Conservation (phyloP, 2,797 vertebrate genomes). For the Catamblyrhynchus diadema region DNA sequence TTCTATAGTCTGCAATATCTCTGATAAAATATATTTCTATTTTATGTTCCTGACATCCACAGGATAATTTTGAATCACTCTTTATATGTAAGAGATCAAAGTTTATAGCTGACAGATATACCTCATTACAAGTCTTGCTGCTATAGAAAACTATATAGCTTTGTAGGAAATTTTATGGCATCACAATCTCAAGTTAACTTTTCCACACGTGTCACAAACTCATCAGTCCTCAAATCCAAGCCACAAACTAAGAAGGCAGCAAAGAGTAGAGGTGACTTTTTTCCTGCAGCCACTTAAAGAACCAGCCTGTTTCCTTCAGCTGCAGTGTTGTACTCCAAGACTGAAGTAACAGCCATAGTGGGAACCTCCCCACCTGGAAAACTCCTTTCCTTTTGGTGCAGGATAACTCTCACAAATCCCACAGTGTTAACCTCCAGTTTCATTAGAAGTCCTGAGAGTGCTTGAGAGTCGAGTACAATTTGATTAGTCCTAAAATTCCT, state of each 20-base stretch:
- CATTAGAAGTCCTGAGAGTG: background rate
- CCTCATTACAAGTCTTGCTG: background rate
- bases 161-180: background rate
- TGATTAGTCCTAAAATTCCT: background rate
- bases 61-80: background rate
- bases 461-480: background rate
- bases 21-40: background rate
- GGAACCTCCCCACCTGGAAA: background rate
- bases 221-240: background rate
- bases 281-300: background rate
- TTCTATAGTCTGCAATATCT: background rate
- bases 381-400: background rate
- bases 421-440: fast-evolving
- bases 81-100: background rate
- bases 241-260: background rate
- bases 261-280: background rate
- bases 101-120: background rate
- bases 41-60: background rate
- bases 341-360: background rate
- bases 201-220: fast-evolving
- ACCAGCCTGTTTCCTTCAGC: background rate
- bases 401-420: background rate
- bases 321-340: fast-evolving
- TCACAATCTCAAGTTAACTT: background rate
- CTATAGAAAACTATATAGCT: background rate